Percentiles rank a stretch among this genome's conserved stretches.
Evolutionary conservation across 2,888 invertebrate genomes (phyloP).

Genomic region (Muscina levida): DNA sequence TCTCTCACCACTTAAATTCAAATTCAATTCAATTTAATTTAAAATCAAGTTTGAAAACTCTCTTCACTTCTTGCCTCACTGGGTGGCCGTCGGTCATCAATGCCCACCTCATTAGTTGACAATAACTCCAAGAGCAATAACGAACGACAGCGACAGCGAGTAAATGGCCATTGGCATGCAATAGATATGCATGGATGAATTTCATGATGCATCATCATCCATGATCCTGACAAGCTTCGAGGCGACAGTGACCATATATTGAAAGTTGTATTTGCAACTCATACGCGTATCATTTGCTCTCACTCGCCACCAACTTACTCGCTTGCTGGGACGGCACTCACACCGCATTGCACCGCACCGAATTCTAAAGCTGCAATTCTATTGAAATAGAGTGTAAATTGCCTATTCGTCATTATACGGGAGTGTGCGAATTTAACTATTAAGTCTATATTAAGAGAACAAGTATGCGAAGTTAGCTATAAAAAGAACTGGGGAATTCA

Average conservation of each 20-base stretch:
- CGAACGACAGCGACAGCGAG: not conserved
- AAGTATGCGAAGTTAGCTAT: constrained; percentile 5
- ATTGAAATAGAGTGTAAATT: constrained; percentile 65
- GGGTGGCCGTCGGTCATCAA: constrained; percentile 51
- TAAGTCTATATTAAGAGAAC: constrained; percentile 53
- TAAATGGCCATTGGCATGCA: constrained; percentile 12
- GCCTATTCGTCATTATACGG: constrained; percentile 53
- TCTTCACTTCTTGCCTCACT: constrained; percentile 22
- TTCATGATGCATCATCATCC: constrained; percentile 24
- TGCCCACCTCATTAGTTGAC: constrained; percentile 53
- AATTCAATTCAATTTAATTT: constrained; percentile 42
- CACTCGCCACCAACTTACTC: not conserved
- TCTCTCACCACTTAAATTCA: constrained; percentile 56
- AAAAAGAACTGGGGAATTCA: not conserved
- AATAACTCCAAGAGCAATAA: constrained; percentile 35
- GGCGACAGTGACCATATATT: constrained; percentile 49
- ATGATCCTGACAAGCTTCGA: not conserved
- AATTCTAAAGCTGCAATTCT: constrained; percentile 64
- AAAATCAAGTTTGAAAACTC: constrained; percentile 42
- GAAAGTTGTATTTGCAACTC: constrained; percentile 48
- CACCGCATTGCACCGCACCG: constrained; percentile 59
- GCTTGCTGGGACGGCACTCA: not conserved
- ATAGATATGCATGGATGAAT: constrained; percentile 32
- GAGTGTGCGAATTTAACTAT: constrained; percentile 37
- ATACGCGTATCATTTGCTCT: not conserved